These are phyloP conservation scores for Strongylocentrotus purpuratus DNA, from an alignment of 35 echinoderm and acorn worm genomes.

Conservation along the genomic window DNA sequence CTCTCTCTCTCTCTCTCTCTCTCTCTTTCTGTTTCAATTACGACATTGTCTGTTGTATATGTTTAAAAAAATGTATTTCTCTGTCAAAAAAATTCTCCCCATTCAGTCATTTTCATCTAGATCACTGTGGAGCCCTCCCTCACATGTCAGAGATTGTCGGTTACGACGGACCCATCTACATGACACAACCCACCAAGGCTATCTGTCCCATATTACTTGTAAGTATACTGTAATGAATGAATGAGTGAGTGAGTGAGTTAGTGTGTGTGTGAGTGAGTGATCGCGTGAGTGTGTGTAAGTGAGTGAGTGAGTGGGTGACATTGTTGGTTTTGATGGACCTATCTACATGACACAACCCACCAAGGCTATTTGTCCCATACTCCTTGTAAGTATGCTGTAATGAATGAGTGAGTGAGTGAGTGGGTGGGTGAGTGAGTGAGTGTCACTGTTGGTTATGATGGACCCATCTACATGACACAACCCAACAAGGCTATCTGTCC, in stretches of 20 bases:
- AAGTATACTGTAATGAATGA: slow-evolving; percentile 34
- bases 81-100: background rate
- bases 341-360: slow-evolving; percentile 99
- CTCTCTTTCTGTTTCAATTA: too few species aligned
- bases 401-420: too few species aligned
- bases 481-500: too few species aligned
- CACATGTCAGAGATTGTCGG: slow-evolving; percentile 99
- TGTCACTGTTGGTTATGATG: slow-evolving; percentile 97
- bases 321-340: slow-evolving; percentile 95
- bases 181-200: slow-evolving; percentile 97
- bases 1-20: too few species aligned
- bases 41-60: too few species aligned
- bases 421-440: too few species aligned
- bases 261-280: too few species aligned
- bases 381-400: too few species aligned
- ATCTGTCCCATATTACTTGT: slow-evolving; percentile 97
- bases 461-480: slow-evolving; percentile 98
- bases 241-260: too few species aligned
- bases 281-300: too few species aligned
- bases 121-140: slow-evolving; percentile 91
- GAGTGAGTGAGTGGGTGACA: slow-evolving; percentile 44
- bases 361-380: slow-evolving; percentile 84
- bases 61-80: background rate
- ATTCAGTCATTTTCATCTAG: slow-evolving; percentile 90
- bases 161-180: slow-evolving; percentile 98